A percentile compares a stretch with the other conserved stretches of the same genome.
phyloP scores from a whole-genome alignment of 2,888 invertebrate species.

The Morpho helenor region DNA sequence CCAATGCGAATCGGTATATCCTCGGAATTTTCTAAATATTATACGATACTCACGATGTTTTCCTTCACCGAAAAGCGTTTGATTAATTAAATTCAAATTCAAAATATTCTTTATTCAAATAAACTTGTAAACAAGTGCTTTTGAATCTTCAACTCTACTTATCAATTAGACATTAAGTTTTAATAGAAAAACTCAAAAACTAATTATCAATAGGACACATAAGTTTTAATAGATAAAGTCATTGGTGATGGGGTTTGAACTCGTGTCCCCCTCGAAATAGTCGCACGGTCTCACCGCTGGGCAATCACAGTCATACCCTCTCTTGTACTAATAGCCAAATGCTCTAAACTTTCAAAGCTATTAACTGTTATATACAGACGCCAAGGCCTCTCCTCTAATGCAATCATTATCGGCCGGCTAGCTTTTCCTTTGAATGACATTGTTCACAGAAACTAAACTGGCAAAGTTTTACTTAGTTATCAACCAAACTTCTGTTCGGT shows the following conservation, averaged over 20 bases:
- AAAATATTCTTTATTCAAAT: no score
- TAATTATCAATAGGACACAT: no score
- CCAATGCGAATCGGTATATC: no score
- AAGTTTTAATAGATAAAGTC: no score
- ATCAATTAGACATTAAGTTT: no score
- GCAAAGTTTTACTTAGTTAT: neutral
- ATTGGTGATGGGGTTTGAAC: no score
- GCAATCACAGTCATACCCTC: neutral
- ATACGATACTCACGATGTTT: neutral
- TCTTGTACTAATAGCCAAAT: neutral
- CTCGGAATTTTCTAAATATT: no score
- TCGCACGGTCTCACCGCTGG: neutral
- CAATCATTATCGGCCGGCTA: constrained; percentile 4
- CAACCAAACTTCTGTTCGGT: no score
- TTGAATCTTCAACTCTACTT: no score
- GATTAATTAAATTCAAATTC: neutral
- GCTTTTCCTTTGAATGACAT: constrained; percentile 1
- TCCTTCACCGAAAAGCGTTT: neutral
- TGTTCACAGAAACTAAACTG: constrained; percentile 5
- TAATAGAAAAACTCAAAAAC: no score
- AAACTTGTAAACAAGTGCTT: no score
- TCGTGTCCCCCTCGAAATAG: no score
- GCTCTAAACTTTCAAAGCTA: constrained; percentile 9
- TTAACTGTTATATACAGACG: neutral
- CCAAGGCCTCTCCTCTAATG: constrained; percentile 6